Conservation (phyloP, 2,113 vertebrate species). For the Cynoglossus semilaevis region DNA sequence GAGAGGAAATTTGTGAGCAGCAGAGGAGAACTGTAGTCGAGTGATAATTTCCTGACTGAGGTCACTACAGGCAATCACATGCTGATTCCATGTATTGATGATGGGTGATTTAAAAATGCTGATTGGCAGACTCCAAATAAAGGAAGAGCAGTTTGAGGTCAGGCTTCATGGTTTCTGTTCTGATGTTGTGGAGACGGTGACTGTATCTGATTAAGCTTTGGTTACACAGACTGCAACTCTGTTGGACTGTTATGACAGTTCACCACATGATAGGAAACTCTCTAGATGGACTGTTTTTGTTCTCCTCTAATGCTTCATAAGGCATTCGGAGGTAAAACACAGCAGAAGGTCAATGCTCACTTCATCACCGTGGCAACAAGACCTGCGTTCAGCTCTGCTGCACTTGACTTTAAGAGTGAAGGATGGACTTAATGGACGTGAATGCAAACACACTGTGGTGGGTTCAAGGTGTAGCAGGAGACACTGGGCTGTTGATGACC, state of each 20-base stretch:
- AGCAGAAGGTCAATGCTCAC: slow-evolving; percentile 42
- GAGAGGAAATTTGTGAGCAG: no score
- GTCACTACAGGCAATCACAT: no score
- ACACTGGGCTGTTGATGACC: slow-evolving; percentile 31
- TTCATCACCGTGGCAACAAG: slow-evolving; percentile 38
- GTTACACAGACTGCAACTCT: not conserved
- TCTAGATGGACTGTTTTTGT: slow-evolving; percentile 9
- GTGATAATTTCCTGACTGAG: no score
- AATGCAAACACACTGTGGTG: slow-evolving; percentile 70
- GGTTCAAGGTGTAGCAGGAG: slow-evolving; percentile 44
- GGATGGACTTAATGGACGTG: slow-evolving; percentile 70
- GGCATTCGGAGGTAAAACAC: slow-evolving; percentile 15
- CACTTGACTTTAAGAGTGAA: slow-evolving; percentile 57
- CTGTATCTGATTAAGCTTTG: slow-evolving; percentile 14
- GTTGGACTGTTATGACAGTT: not conserved
- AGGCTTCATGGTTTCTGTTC: not conserved
- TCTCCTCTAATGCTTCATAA: slow-evolving; percentile 42
- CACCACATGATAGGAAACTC: not conserved
- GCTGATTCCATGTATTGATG: no score
- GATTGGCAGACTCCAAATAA: not conserved
- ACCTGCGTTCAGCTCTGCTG: slow-evolving; percentile 37
- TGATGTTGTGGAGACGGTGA: not conserved
- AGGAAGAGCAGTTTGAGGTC: not conserved
- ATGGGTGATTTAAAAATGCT: no score
- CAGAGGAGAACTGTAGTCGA: no score